Evolutionary conservation across 2,797 vertebrate genomes (phyloP).

Genomic region (Telmatherina bonti): DNA sequence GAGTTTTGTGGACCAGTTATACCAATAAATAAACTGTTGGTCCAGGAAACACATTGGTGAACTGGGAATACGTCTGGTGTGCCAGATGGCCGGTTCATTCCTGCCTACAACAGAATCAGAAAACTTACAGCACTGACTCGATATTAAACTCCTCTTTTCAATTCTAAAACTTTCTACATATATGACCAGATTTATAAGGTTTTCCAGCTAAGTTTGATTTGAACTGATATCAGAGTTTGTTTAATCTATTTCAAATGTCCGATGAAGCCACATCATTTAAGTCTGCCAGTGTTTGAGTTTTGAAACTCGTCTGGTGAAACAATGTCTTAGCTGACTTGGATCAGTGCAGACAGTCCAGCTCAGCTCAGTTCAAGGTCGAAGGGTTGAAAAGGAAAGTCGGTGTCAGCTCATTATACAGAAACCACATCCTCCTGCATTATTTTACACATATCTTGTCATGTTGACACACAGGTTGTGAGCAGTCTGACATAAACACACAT

Average conservation of each 20-base stretch:
- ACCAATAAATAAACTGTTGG: too few relatives aligned
- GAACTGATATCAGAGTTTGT: conserved; percentile 13
- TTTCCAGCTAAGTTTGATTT: too few relatives aligned
- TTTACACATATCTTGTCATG: conserved; percentile 48
- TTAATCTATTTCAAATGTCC: conserved; percentile 1
- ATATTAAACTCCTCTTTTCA: too few relatives aligned
- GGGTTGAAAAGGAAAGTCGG: conserved; percentile 51
- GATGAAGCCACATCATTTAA: background rate
- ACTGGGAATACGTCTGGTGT: too few relatives aligned
- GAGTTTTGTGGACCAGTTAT: too few relatives aligned
- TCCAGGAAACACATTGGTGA: too few relatives aligned
- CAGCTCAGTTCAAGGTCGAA: conserved; percentile 64
- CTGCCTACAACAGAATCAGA: too few relatives aligned
- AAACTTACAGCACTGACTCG: too few relatives aligned
- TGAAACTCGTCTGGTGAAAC: background rate
- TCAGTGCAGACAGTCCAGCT: conserved; percentile 16
- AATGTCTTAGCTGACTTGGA: background rate
- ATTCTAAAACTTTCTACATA: too few relatives aligned
- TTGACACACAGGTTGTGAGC: conserved; percentile 17
- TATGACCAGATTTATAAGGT: too few relatives aligned
- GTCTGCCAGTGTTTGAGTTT: background rate
- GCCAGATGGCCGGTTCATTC: too few relatives aligned
- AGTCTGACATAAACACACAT: conserved; percentile 36
- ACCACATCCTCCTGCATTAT: conserved; percentile 40
- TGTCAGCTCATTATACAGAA: conserved; percentile 47